Evolutionary conservation across 2,888 invertebrate genomes (phyloP), one percentile per base, ranked within the genome.

Genomic region (Microctonus brassicae): DNA sequence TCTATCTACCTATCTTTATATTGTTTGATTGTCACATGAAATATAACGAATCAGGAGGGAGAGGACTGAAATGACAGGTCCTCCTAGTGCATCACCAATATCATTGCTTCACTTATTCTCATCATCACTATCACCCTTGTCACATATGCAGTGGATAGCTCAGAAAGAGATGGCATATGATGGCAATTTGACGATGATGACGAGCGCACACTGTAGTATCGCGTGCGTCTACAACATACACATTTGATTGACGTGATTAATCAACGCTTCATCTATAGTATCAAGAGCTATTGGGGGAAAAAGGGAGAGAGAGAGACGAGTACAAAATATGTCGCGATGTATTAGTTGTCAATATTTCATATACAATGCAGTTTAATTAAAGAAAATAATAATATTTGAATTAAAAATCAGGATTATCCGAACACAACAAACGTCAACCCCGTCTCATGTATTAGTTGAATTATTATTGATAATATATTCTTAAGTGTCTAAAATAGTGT

Each of bases 371-470:
- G 3, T 20, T 55, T 26, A 1, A 33, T 57, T n/a, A 17, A 29
- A 33, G 0, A 33, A 29, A 58, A 33, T n/a, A 13, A 29, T 10
- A 55, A 10, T 13, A 11, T 3, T 10, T 6, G 3, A 42, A n/a
- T n/a, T n/a, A 0, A 24, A 53, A 24, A 24, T 11, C 2, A 6
- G 24, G 24, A 24, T 9, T 11, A 55, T 55, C 10, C 9, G 55
- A 55, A 55, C 33, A 20, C 33, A 33, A 58, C 58, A 34, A 33
- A 9, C 33, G n/a, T 17, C 13, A 42, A 61, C 22, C 69, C 75
- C 73, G 66, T 77, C 71, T 77, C 64, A 73, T 76, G 72, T 76
- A 70, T 76, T 76, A 77, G 76, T 74, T 73, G 74, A 75, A 76
- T 76, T 75, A 77, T 74, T 65, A 75, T 66, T 72, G 68, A 72